These are phyloP conservation scores for Xiphorhynchus erythropygius DNA, from an alignment of 2,797 vertebrate genomes.

Conservation along the genomic window DNA sequence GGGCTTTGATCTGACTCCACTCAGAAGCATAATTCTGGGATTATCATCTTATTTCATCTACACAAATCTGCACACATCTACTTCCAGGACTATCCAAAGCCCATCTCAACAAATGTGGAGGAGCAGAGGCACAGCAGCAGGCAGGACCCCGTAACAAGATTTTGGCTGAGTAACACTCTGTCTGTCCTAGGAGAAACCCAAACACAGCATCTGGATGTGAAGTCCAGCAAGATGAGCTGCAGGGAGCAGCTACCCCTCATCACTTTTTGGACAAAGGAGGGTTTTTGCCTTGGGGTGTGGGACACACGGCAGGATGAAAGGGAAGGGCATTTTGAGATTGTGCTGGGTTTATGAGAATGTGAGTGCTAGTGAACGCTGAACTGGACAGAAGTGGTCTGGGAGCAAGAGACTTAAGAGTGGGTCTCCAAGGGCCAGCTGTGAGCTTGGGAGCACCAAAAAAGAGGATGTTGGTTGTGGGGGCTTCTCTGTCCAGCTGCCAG, in stretches of 20 bases:
- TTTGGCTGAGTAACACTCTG: neutral
- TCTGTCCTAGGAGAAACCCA: neutral
- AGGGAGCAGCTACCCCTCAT: neutral
- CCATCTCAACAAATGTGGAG: neutral
- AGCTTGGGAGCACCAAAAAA: neutral
- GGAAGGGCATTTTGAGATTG: neutral
- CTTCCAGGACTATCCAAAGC: neutral
- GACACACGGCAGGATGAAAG: rapidly evolving
- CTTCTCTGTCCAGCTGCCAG: neutral
- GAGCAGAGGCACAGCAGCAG: neutral
- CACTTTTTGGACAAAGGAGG: neutral
- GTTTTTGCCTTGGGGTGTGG: neutral
- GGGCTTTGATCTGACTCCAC: neutral
- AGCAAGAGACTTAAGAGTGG: neutral
- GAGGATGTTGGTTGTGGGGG: neutral
- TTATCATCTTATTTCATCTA: neutral
- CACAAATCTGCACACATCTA: neutral
- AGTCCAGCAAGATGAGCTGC: neutral
- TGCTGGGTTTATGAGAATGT: rapidly evolving
- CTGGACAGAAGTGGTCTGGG: neutral
- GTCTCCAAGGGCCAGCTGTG: rapidly evolving
- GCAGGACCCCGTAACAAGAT: neutral
- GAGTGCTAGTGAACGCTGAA: rapidly evolving
- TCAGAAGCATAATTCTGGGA: neutral
- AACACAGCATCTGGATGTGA: rapidly evolving